Evolutionary conservation across 2,113 vertebrate species (phyloP).

Genomic region (Platysternon megacephalum): DNA sequence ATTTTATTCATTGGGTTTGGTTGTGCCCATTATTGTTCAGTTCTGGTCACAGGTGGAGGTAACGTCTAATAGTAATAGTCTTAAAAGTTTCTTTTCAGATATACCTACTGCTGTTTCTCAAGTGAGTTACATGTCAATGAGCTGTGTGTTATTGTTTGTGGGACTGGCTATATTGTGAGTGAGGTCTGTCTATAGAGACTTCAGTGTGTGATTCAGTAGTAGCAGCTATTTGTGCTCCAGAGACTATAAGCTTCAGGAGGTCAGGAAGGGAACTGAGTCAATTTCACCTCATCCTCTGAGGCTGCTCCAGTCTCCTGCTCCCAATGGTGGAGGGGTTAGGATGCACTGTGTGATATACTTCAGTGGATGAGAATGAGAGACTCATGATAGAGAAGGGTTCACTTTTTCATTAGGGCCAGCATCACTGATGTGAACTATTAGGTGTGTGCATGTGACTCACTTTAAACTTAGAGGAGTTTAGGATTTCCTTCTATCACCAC

Average conservation of each 20-base stretch:
- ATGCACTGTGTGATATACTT: neutral
- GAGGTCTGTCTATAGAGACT: neutral
- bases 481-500: neutral
- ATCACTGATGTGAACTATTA: neutral
- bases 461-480: neutral
- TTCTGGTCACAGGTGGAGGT: neutral
- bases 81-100: slow-evolving; percentile 16
- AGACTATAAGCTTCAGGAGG: neutral
- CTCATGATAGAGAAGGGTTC: neutral
- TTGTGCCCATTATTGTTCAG: neutral
- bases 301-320: neutral
- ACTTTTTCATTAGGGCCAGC: neutral
- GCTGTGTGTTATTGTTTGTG: neutral
- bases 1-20: slow-evolving; percentile 30
- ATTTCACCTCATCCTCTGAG: neutral
- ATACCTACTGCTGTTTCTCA: slow-evolving; percentile 27
- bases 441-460: neutral
- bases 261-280: neutral
- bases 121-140: slow-evolving; percentile 29
- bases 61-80: neutral
- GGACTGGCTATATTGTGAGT: neutral
- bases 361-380: neutral
- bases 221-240: neutral
- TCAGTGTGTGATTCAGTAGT: neutral
- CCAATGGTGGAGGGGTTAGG: neutral